Conservation (phyloP, 2,888 invertebrate genomes). For the Lasioglossum villosulum region DNA sequence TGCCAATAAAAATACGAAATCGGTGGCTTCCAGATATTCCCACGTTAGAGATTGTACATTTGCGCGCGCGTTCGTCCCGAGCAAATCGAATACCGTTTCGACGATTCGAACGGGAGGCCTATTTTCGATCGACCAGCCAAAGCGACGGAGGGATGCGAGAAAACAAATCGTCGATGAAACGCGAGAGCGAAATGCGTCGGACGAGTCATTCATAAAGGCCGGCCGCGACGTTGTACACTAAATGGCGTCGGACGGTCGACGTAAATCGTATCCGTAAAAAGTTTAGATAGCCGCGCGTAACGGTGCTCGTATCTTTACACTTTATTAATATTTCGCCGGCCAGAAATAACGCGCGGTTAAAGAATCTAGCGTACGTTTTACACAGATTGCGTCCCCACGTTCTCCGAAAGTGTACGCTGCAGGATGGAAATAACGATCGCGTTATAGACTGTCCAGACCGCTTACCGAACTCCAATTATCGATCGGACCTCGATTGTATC, state of each 20-base stretch:
- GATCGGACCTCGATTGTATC: slow-evolving; percentile 7
- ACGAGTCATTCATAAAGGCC: slow-evolving; percentile 41
- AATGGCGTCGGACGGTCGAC: slow-evolving; percentile 31
- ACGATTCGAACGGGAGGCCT: not conserved
- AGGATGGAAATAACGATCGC: slow-evolving; percentile 68
- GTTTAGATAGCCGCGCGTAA: slow-evolving; percentile 48
- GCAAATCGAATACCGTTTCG: not conserved
- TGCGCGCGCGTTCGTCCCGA: not conserved
- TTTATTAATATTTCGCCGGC: slow-evolving; percentile 70
- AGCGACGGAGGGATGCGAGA: not conserved
- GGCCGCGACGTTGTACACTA: not conserved
- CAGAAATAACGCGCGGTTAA: slow-evolving; percentile 67
- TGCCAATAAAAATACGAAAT: not conserved
- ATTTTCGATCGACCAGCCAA: not conserved
- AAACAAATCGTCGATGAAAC: not conserved
- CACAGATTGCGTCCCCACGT: slow-evolving; percentile 28
- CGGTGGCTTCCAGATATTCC: not conserved
- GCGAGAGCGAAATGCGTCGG: not conserved
- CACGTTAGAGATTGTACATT: not conserved
- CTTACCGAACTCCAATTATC: slow-evolving; percentile 29
- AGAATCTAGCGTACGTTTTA: slow-evolving; percentile 61
- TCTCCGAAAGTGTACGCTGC: slow-evolving; percentile 47
- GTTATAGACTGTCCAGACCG: slow-evolving; percentile 50
- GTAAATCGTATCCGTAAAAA: slow-evolving; percentile 46
- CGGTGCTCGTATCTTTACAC: slow-evolving; percentile 62